phyloP scores from a whole-genome alignment of 2,888 invertebrate genomes.

The Drosophila percnosoma region DNA sequence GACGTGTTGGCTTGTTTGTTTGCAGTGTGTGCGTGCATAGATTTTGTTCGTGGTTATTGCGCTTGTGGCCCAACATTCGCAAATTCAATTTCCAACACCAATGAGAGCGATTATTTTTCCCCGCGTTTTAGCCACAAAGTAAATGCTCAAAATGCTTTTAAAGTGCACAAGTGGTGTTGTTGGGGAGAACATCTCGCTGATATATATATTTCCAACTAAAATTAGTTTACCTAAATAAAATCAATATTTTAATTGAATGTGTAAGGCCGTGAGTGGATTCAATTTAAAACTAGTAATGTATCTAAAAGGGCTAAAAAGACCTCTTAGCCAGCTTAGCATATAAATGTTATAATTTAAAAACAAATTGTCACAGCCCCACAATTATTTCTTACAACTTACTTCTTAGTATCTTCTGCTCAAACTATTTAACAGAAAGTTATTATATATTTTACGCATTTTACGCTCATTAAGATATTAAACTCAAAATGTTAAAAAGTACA shows the following conservation, averaged over 20 bases:
- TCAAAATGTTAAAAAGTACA: not conserved
- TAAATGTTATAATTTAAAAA: not conserved
- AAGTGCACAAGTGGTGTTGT: not conserved
- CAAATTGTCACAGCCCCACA: not conserved
- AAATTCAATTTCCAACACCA: conserved; percentile 71
- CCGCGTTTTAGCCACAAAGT: conserved; percentile 55
- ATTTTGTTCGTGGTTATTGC: conserved; percentile 69
- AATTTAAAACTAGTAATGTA: not conserved
- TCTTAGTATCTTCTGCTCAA: not conserved
- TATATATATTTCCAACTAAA: conserved; percentile 1
- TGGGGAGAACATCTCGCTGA: too few species aligned
- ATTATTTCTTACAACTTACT: not conserved
- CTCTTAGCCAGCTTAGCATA: not conserved
- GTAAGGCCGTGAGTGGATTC: not conserved
- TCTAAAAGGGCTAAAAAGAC: not conserved
- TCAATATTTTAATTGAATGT: conserved; percentile 2
- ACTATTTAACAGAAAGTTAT: not conserved
- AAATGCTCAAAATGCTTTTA: conserved; percentile 54
- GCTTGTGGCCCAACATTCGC: conserved; percentile 63
- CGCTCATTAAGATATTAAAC: not conserved
- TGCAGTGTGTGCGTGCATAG: conserved; percentile 47
- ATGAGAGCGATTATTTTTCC: conserved; percentile 57
- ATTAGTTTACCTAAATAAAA: not conserved
- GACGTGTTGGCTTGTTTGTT: conserved; percentile 7
- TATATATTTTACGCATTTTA: not conserved